Evolutionary conservation across 35 echinoderm and acorn worm genomes (phyloP), one percentile per base, ranked within the genome.

Genomic region (Heliocidaris tuberculata): DNA sequence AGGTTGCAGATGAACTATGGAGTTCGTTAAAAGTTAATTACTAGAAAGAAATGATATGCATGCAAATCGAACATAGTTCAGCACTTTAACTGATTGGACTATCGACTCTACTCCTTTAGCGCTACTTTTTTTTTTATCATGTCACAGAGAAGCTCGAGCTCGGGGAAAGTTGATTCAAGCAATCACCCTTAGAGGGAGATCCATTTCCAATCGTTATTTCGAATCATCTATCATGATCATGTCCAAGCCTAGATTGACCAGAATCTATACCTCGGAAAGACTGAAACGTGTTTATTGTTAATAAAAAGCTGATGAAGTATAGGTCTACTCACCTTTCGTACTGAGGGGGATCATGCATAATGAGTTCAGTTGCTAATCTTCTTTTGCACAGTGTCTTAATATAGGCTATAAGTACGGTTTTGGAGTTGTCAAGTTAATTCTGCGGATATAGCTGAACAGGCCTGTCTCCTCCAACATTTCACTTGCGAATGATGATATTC

Each of bases 1-100:
- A 10, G 52, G 52, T 13, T 56, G 52, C 15, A 56, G 21, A n/a
- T 78, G 27, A 70, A 78, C 65, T 19, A 78, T 27, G 27, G 27
- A 78, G 7, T 78, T 78, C 21, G 65, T 27, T 0, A 78, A 78
- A 78, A 17, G 65, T 9, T n/a, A 19, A 78, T 78, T 78, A 12
- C 52, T 56, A 13, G 52, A 56, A 56, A 56, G 52, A 78, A 78
- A 78, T 4, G 21, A 78, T 78, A 78, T 78, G 65, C 21, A 78
- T 78, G 65, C 21, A 78, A 78, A 78, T n/a, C 65, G 65, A n/a
- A 78, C 65, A 27, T 21, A 24, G 65, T 78, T 78, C 65, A 17
- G 65, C 65, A 78, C 65, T 78, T 78, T 78, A n/a, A 78, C 65
- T 78, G 65, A 78, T 78, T 78, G 65, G 65, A 78, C 21, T 27